Evolutionary conservation across 2,888 invertebrate genomes (phyloP), one percentile per base, ranked within the genome.

Genomic region (Cyclophora albipunctata): DNA sequence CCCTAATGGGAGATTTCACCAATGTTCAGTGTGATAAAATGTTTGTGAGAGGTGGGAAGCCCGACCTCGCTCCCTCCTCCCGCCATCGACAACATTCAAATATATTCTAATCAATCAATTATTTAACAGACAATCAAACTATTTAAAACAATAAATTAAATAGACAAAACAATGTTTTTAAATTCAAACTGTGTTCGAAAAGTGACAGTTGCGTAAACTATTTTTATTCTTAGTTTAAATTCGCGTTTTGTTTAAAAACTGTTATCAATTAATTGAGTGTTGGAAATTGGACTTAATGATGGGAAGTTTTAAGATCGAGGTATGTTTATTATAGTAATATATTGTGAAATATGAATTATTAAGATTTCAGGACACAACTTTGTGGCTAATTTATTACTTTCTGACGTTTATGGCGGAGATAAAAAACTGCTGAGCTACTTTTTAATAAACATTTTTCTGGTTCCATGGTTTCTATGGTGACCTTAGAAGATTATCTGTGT

Each of bases 11-110:
- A 75, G 78, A 83, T 82, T 82, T 79, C 70, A 67, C 68, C 68
- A 70, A 66, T 67, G 71, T 71, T 82, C 84, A 84, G 84, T 84
- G 73, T 78, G 84, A 83, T 82, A 83, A 81, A 83, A 81, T 80
- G 81, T 73, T 76, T 65, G 78, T 64, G 65, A 67, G 65, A 69
- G 68, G 75, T 75, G 78, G 77, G 67, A 69, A 73, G 62, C 71
- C 74, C 73, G 73, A 67, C 72, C 71, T 60, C 67, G 73, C 71
- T 61, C 66, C 65, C 66, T 60, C 66, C 73, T 75, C 84, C 79
- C 84, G 84, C 82, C 82, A 79, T 68, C 73, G 72, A 63, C 5
- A 53, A 72, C 73, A 74, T 84, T 84, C 71, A 81, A 84, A 84
- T 75, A 72, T 71, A 48, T 51, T 48, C 49, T 42, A 51, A 50